phyloP scores from a whole-genome alignment of 1,140 invertebrate genomes.

The Zophobas morio region DNA sequence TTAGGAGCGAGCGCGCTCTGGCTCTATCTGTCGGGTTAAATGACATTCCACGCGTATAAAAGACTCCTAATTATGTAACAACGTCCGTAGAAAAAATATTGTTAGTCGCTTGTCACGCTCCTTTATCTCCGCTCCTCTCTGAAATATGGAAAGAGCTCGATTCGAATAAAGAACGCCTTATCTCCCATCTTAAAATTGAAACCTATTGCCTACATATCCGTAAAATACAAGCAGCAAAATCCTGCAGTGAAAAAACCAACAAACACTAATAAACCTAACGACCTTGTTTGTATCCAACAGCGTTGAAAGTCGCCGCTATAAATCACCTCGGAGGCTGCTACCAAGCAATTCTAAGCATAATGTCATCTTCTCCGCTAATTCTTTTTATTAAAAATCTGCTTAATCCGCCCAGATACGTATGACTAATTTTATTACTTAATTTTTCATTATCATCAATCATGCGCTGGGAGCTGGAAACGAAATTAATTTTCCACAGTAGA shows the following conservation, averaged over 20 bases:
- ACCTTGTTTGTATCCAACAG: conserved; percentile 53
- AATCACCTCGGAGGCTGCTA: conserved; percentile 48
- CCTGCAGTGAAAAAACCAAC: conserved; percentile 49
- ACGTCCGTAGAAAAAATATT: conserved; percentile 6
- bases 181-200: conserved; percentile 37
- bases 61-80: conserved; percentile 21
- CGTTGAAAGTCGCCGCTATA: conserved; percentile 52
- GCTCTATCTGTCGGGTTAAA: background rate
- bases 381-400: conserved; percentile 15
- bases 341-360: conserved; percentile 43
- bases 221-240: conserved; percentile 53
- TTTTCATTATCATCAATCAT: conserved; percentile 35
- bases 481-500: conserved; percentile 15
- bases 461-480: background rate
- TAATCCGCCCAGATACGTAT: conserved; percentile 22
- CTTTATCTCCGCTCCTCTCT: conserved; percentile 12
- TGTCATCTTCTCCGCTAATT: conserved; percentile 31
- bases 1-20: background rate
- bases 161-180: conserved; percentile 40
- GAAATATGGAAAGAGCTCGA: conserved; percentile 35
- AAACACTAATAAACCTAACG: conserved; percentile 53
- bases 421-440: conserved; percentile 35
- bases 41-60: conserved; percentile 18
- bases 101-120: conserved; percentile 14
- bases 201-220: conserved; percentile 42